Evolutionary conservation across 2,113 vertebrate genomes (phyloP).

Genomic region (Scytalopus superciliaris): DNA sequence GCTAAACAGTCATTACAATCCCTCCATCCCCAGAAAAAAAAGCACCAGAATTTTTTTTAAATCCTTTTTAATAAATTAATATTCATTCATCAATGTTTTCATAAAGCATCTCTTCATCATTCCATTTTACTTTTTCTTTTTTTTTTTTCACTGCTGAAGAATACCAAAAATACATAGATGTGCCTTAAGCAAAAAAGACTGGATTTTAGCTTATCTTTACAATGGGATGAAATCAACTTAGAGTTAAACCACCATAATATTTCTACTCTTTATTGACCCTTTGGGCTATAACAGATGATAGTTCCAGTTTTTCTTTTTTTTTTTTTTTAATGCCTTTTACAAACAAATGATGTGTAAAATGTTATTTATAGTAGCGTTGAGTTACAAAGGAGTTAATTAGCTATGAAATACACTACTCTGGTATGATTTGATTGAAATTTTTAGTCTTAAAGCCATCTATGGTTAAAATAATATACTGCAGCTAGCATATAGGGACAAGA

Average conservation of each 20-base stretch:
- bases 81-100: constrained; percentile 76
- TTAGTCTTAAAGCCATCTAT: constrained; percentile 30
- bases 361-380: constrained; percentile 3
- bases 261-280: constrained; percentile 41
- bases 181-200: constrained; percentile 68
- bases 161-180: constrained; percentile 77
- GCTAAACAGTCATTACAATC: not conserved
- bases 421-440: constrained; percentile 19
- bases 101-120: constrained; percentile 70
- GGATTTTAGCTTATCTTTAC: constrained; percentile 69
- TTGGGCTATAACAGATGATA: not conserved
- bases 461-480: constrained; percentile 16
- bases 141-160: constrained; percentile 71
- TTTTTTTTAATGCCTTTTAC: constrained; percentile 45
- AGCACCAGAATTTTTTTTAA: constrained; percentile 20
- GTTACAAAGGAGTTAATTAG: constrained; percentile 36
- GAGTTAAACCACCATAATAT: constrained; percentile 49
- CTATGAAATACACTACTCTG: not conserved
- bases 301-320: constrained; percentile 43
- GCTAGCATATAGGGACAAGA: not conserved
- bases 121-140: constrained; percentile 63
- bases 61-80: constrained; percentile 79
- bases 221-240: constrained; percentile 65
- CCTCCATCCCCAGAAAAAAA: not conserved
- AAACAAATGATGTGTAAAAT: constrained; percentile 30